Evolutionary conservation across 2,797 vertebrate genomes (phyloP), one percentile per base, ranked within the genome.

Genomic region (Decapterus maruadsi): DNA sequence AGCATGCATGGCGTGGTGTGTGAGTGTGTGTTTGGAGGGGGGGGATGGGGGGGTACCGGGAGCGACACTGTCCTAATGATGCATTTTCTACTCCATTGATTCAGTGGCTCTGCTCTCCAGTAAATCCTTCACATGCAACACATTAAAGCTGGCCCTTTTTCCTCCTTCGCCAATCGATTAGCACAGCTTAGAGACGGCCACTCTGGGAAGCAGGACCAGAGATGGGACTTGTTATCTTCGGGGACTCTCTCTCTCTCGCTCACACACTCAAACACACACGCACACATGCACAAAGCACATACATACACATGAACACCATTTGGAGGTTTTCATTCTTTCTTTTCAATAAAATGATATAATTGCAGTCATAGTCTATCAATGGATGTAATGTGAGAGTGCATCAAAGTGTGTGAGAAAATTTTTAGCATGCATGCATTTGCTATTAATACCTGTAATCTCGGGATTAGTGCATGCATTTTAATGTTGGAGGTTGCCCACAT

Each of bases 81-180:
- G 92, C 93, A 94, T 95, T 94, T 95, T 94, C 95, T 93, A 92
- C 94, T 85, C 92, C 94, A 95, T 94, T 95, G 94, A 95, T 95
- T 95, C 91, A 82, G 89, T 87, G 83, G 88, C 92, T 94, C 81
- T 91, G 88, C 91, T 94, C 92, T 92, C 89, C 92, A 91, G 92
- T 94, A 95, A 95, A 95, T 95, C 94, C 93, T 92, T 94, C 95
- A 94, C 93, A 94, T 92, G 92, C 94, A 94, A 94, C 93, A 94
- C 95, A 95, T 94, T 95, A 94, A 93, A 94, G 93, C 87, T 42
- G 78, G 88, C 83, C 85, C 89, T 91, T 94, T 93, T 94, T 92
- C 90, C 92, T 94, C 90, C 84, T 90, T 90, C 62, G 53, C 91
- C 93, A 88, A 94, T 95, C 93, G 93, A 95, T 95, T 94, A 93